Evolutionary conservation across 2,797 vertebrate species (phyloP).

Genomic region (Pteropus rufus): DNA sequence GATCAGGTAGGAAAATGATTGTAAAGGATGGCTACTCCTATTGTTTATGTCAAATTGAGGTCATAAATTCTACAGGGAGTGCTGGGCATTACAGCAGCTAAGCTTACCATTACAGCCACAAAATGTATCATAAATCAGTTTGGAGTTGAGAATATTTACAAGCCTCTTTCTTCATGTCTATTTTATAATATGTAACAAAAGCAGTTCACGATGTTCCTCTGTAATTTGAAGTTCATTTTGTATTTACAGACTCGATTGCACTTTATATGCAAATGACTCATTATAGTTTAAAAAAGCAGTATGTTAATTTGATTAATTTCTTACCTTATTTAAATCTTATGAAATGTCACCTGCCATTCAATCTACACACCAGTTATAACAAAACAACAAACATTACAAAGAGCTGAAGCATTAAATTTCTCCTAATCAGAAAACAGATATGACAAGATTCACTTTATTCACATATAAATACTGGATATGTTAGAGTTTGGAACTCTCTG

Average conservation of each 20-base stretch:
- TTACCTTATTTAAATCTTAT: slow-evolving; percentile 80
- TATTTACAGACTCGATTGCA: slow-evolving; percentile 75
- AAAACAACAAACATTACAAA: slow-evolving; percentile 77
- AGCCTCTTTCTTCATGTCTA: slow-evolving; percentile 18
- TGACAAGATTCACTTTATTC: slow-evolving; percentile 75
- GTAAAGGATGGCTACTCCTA: slow-evolving; percentile 43
- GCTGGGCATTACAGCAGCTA: not conserved
- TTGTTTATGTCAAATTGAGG: slow-evolving; percentile 45
- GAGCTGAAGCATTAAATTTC: slow-evolving; percentile 79
- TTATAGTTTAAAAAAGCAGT: slow-evolving; percentile 80
- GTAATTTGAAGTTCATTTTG: slow-evolving; percentile 77
- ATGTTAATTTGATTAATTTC: slow-evolving; percentile 84
- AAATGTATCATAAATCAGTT: slow-evolving; percentile 40
- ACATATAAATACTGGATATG: slow-evolving; percentile 67
- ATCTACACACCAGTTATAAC: slow-evolving; percentile 70
- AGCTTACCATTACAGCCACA: not conserved
- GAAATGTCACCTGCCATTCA: slow-evolving; percentile 87
- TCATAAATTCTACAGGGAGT: slow-evolving; percentile 22
- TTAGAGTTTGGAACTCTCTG: slow-evolving; percentile 59
- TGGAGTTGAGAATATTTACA: slow-evolving; percentile 46
- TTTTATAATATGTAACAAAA: slow-evolving; percentile 65
- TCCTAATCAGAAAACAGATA: slow-evolving; percentile 75
- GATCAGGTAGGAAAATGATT: slow-evolving; percentile 11
- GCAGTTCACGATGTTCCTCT: slow-evolving; percentile 53
- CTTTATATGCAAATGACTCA: slow-evolving; percentile 83